Evolutionary conservation across 2,888 invertebrate genomes (phyloP).

Genomic region (Holacanthella duospinosa): DNA sequence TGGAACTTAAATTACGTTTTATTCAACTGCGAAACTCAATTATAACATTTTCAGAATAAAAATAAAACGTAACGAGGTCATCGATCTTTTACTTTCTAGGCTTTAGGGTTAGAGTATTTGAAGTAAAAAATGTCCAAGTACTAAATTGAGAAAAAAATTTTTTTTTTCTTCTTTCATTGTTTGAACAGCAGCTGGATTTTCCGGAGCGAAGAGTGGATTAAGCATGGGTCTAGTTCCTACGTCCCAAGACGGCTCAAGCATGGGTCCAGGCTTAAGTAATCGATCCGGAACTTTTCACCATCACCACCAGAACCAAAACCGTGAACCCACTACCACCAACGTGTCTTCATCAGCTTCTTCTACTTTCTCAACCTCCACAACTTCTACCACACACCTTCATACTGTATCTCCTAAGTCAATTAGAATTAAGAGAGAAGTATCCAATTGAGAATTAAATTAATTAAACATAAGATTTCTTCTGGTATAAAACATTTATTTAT

Average conservation of each 20-base stretch:
- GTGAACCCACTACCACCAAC: neutral
- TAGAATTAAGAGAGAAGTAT: slow-evolving; percentile 1
- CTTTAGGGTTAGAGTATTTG: no score
- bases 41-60: no score
- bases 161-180: neutral
- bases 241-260: neutral
- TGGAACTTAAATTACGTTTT: no score
- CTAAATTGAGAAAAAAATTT: no score
- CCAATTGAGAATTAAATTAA: neutral
- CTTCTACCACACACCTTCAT: neutral
- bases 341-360: slow-evolving; percentile 16
- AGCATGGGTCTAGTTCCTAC: slow-evolving; percentile 4
- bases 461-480: neutral
- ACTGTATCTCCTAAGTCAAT: neutral
- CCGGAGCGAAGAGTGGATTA: slow-evolving; percentile 21
- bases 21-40: no score
- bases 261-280: neutral
- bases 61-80: no score
- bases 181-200: slow-evolving; percentile 15
- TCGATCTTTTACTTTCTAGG: no score
- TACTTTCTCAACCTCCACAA: slow-evolving; percentile 15
- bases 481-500: slow-evolving; percentile 27
- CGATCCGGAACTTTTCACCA: neutral
- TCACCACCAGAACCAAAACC: no score
- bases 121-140: no score